Evolutionary conservation across 2,113 vertebrate species (phyloP).

Genomic region (Hirundichthys speculiger): DNA sequence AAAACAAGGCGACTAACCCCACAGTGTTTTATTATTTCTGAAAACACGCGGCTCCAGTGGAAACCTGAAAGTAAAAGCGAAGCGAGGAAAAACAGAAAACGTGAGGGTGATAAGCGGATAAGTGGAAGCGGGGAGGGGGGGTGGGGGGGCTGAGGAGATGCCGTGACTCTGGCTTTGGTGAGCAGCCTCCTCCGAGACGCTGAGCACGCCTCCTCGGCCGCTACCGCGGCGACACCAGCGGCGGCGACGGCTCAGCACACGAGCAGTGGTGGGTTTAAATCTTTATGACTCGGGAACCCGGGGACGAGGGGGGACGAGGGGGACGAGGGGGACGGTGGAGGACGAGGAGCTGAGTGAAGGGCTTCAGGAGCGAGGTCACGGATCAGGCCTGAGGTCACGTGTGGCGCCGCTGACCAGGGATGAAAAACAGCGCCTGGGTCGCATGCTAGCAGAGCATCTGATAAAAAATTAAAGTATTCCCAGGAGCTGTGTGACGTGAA

Average conservation of each 20-base stretch:
- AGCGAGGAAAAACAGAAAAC: conserved; percentile 6
- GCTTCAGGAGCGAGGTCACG: conserved; percentile 44
- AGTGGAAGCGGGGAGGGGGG: too few species aligned
- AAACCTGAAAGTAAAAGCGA: conserved; percentile 19
- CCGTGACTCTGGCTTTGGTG: conserved; percentile 51
- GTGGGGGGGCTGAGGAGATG: conserved; percentile 29
- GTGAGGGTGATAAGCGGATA: too few species aligned
- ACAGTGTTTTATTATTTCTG: too few species aligned
- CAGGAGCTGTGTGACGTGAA: conserved; percentile 15
- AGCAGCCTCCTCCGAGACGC: conserved; percentile 49
- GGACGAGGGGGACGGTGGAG: conserved; percentile 40
- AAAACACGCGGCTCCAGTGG: conserved; percentile 38
- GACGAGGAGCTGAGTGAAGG: too few species aligned
- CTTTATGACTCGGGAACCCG: too few species aligned
- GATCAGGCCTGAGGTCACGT: conserved; percentile 14
- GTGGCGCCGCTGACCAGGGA: conserved; percentile 2
- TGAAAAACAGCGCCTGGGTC: conserved; percentile 29
- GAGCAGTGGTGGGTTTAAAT: conserved; percentile 53
- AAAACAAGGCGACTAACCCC: conserved; percentile 7
- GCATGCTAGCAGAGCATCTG: conserved; percentile 4
- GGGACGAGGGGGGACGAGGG: conserved; percentile 41
- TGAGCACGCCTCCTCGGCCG: conserved; percentile 40
- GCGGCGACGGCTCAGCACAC: conserved; percentile 52
- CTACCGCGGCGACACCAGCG: conserved; percentile 18
- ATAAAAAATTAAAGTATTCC: background rate